Base-by-base conservation (phyloP, 1,140 invertebrate genomes). In the Drosophila navojoa region DNA sequence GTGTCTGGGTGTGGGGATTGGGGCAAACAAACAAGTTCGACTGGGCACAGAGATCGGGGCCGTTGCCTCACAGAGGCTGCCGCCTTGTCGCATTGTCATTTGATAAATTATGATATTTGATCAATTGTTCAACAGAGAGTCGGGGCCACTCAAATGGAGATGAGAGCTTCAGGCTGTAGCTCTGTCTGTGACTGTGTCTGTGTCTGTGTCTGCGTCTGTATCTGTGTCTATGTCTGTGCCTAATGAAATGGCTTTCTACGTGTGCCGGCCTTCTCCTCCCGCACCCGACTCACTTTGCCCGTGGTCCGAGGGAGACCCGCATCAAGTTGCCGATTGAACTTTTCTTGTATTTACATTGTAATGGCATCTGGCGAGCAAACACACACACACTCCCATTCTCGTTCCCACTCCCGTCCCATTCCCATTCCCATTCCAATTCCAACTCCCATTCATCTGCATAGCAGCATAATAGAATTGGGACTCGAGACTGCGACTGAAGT, bases 31-130 rank as follows among this genome's bases (percentile, higher is more conserved):
- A 89, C 71, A 87, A 68, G 72, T 71, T 47, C 60, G 45, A 52
- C 15, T 50, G 27, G 40, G 44, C 60, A 29, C 53, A 68, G 49
- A 77, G 81, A 85, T 77, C 64, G 66, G 49, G 68, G 75, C 78
- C 68, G 79, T 74, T 69, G 76, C 61, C 76, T 77, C 71, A 75
- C 76, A 84, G 82, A 87, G 84, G 79, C 85, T 66, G 82, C 71
- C 79, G 78, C 42, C 42, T 45, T 45, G 42, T 79, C 75, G 78
- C 86, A 90, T 90, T 90, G 85, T 90, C 86, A 86, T 90, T 90
- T 90, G 86, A 90, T 90, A 90, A 90, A 90, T 90, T 90, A 90
- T 90, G 86, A 81, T 90, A 90, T 90, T 90, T 90, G 86, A 90
- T 90, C 86, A 90, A 90, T 90, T 90, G 86, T 90, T 90, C 81